Conservation (phyloP, 2,888 invertebrate species). For the Axea sp. region DNA sequence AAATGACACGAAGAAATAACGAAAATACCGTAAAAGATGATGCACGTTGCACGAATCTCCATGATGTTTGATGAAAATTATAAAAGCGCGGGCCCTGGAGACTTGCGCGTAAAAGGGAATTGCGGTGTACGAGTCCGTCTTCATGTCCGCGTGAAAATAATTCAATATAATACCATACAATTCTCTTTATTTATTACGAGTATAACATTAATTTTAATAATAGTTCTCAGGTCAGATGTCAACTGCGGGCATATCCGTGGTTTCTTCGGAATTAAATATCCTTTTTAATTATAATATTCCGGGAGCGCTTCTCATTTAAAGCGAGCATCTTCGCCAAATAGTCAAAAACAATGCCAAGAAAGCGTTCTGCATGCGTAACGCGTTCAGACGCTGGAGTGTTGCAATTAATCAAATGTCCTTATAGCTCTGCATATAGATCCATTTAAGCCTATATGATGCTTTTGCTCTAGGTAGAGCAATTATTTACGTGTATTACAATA, state of each 20-base stretch:
- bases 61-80: slow-evolving; percentile 51
- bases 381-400: too few relatives aligned
- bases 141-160: slow-evolving; percentile 70
- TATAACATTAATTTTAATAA: slow-evolving; percentile 75
- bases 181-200: slow-evolving; percentile 72
- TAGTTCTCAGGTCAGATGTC: slow-evolving; percentile 66
- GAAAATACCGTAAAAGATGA: too few relatives aligned
- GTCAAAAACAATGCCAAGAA: slow-evolving; percentile 30
- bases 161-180: slow-evolving; percentile 75
- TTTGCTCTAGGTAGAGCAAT: slow-evolving; percentile 37
- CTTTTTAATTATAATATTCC: slow-evolving; percentile 56
- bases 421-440: slow-evolving; percentile 12
- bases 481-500: too few relatives aligned
- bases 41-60: slow-evolving; percentile 11
- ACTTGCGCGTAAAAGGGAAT: slow-evolving; percentile 38
- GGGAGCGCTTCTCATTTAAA: slow-evolving; percentile 36
- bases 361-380: slow-evolving; percentile 10
- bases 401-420: slow-evolving; percentile 47
- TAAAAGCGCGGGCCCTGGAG: slow-evolving; percentile 30
- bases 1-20: too few relatives aligned
- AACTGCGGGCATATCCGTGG: slow-evolving; percentile 51
- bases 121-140: slow-evolving; percentile 43
- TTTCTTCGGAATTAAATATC: slow-evolving; percentile 43
- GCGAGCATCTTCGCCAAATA: slow-evolving; percentile 23
- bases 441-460: slow-evolving; percentile 22